These are phyloP conservation scores for Lithobates sylvaticus DNA, from an alignment of 2,797 vertebrate genomes.

Conservation along the genomic window DNA sequence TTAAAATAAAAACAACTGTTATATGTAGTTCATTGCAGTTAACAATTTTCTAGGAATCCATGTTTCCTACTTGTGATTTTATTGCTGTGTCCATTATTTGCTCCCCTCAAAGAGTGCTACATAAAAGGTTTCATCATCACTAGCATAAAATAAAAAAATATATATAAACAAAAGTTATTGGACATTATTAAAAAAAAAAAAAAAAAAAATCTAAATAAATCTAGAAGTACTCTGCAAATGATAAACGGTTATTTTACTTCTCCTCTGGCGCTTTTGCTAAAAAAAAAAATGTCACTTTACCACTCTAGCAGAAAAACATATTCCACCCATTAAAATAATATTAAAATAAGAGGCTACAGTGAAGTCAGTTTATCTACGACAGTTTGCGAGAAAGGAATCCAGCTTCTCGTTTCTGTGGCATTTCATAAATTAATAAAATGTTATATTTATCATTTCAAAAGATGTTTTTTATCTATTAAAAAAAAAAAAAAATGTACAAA, in stretches of 20 bases:
- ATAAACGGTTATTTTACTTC: constrained; percentile 65
- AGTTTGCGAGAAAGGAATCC: constrained; percentile 78
- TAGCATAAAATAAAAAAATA: constrained; percentile 55
- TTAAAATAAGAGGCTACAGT: constrained; percentile 55
- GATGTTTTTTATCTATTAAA: constrained; percentile 70
- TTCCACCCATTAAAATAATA: constrained; percentile 68
- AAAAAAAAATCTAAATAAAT: constrained; percentile 39
- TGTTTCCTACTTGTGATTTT: neutral
- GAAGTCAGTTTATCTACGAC: constrained; percentile 67
- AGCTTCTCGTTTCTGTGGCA: constrained; percentile 78
- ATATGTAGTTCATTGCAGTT: neutral
- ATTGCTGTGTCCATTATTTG: constrained; percentile 53
- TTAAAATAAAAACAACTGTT: too few species aligned
- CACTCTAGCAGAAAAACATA: constrained; percentile 70
- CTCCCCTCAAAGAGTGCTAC: constrained; percentile 62
- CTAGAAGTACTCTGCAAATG: constrained; percentile 17
- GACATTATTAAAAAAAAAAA: constrained; percentile 63
- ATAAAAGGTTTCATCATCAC: constrained; percentile 64
- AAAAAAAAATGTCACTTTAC: constrained; percentile 63
- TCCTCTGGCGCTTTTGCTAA: constrained; percentile 69
- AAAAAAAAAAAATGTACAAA: constrained; percentile 80
- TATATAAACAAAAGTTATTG: constrained; percentile 61
- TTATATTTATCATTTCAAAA: constrained; percentile 79
- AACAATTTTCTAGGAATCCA: neutral
- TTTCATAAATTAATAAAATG: constrained; percentile 84